A percentile compares a stretch with the other conserved stretches of the same genome.
Conservation (phyloP, 2,797 vertebrate genomes). For the Tarsius wallacei region DNA sequence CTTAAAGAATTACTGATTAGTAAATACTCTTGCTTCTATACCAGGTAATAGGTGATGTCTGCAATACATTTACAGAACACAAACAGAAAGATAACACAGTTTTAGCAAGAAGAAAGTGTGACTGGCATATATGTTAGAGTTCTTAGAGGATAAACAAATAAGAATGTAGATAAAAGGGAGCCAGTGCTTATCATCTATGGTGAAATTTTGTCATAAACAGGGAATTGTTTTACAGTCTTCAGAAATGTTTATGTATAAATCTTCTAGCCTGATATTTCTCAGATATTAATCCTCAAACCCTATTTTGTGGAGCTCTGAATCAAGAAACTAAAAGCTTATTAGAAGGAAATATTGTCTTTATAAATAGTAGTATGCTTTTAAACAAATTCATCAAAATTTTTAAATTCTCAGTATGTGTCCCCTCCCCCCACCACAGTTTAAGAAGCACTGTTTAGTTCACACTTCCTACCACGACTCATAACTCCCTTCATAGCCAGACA, state of each 20-base stretch:
- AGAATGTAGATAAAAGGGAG: constrained; percentile 51
- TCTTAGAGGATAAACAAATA: constrained; percentile 37
- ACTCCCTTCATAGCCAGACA: neutral
- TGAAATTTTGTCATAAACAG: neutral
- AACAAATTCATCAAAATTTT: neutral
- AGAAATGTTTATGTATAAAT: constrained; percentile 49
- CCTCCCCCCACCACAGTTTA: neutral
- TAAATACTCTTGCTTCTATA: neutral
- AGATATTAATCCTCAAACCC: neutral
- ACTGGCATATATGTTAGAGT: neutral
- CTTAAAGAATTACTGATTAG: neutral
- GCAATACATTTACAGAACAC: constrained; percentile 11
- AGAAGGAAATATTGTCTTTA: neutral
- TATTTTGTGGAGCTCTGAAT: constrained; percentile 28
- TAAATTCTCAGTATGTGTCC: neutral
- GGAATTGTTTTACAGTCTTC: constrained; percentile 44
- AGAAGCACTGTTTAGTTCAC: neutral
- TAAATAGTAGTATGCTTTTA: neutral
- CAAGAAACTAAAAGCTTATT: constrained; percentile 29
- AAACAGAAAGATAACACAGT: neutral
- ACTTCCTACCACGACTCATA: neutral
- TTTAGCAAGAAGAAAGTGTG: constrained; percentile 61
- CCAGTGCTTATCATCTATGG: neutral
- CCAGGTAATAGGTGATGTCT: neutral
- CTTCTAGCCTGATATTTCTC: neutral